Evolutionary conservation across 2,797 vertebrate genomes (phyloP).

Genomic region (Schizopygopsis malacanthus): DNA sequence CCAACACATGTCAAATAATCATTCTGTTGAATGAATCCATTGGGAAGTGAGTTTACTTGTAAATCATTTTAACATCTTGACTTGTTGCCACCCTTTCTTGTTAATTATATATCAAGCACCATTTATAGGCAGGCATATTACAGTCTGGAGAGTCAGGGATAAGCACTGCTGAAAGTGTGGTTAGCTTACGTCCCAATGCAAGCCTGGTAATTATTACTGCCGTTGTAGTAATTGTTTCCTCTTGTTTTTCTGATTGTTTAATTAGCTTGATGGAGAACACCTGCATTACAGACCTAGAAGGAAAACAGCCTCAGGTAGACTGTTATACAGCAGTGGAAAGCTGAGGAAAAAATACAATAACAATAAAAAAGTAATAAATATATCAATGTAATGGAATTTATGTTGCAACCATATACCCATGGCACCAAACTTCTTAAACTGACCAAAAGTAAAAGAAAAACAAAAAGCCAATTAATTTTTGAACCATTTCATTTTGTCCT

Average conservation of each 20-base stretch:
- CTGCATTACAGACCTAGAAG: slow-evolving; percentile 9
- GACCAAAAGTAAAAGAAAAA: not conserved
- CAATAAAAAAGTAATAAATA: not conserved
- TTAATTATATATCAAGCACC: slow-evolving; percentile 26
- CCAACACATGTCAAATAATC: not conserved
- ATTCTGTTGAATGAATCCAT: slow-evolving; percentile 18
- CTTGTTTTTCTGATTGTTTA: slow-evolving; percentile 54
- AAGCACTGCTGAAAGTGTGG: slow-evolving; percentile 26
- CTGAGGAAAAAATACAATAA: not conserved
- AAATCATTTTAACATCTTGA: slow-evolving; percentile 24
- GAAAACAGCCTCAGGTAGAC: slow-evolving; percentile 23
- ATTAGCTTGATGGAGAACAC: slow-evolving; percentile 47
- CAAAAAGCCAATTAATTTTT: too few relatives aligned
- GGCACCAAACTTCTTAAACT: not conserved
- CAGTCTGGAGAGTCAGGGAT: not conserved
- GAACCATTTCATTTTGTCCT: too few relatives aligned
- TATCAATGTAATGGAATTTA: not conserved
- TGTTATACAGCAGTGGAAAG: slow-evolving; percentile 21
- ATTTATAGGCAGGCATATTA: slow-evolving; percentile 32
- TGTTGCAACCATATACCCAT: not conserved
- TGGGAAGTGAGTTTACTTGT: slow-evolving; percentile 16
- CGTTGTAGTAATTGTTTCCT: slow-evolving; percentile 49
- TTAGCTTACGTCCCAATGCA: slow-evolving; percentile 8
- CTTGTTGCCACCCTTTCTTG: slow-evolving; percentile 11
- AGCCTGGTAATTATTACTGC: slow-evolving; percentile 50